Base-by-base conservation (phyloP, 1,140 invertebrate species). In the Sycobia sp. region DNA sequence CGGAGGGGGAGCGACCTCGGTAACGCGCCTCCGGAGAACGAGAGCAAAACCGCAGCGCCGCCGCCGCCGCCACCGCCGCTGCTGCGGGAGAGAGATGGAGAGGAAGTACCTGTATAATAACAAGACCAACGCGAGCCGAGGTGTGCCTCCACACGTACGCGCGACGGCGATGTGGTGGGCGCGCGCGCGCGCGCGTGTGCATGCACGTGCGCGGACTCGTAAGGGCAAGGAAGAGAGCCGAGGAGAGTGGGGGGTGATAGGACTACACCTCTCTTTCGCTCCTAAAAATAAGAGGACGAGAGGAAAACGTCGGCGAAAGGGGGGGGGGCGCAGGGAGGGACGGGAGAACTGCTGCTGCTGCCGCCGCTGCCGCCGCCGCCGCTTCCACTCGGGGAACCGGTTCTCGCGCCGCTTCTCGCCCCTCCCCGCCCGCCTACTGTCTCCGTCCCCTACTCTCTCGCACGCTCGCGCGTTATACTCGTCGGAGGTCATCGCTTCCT, bases 321-420 rank as follows among this genome's bases (percentile, higher is more conserved):
- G 56, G 39, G 38, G 54, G 57, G 47, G 41, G 25, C 44, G 22
- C 34, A 44, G 60, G 46, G 66, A 74, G 67, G 67, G 61, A 4
- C 5, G 29, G 29, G 29, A 32, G 29, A 32, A 32, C 4, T 67
- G 62, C 36, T 14, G 67, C 50, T 65, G 61, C 38, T 29, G 20
- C 14, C 34, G 47, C 43, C 27, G n/a, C n/a, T n/a, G n/a, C n/a
- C n/a, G n/a, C n/a, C n/a, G n/a, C n/a, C n/a, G n/a, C n/a, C n/a
- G 20, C 53, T 41, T 62, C 36, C 56, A 61, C 41, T 46, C 55
- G 59, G 34, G 34, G 65, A 75, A 77, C 75, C 74, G 74, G 76
- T 74, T 73, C 63, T 57, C 44, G 14, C 60, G 25, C 53, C 32
- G 18, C 20, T 53, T 22, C 57, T 57, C 36, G 36, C 38, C 36